These are phyloP conservation scores for Cistogaster globosa DNA, from an alignment of 2,888 invertebrate genomes.

Conservation along the genomic window DNA sequence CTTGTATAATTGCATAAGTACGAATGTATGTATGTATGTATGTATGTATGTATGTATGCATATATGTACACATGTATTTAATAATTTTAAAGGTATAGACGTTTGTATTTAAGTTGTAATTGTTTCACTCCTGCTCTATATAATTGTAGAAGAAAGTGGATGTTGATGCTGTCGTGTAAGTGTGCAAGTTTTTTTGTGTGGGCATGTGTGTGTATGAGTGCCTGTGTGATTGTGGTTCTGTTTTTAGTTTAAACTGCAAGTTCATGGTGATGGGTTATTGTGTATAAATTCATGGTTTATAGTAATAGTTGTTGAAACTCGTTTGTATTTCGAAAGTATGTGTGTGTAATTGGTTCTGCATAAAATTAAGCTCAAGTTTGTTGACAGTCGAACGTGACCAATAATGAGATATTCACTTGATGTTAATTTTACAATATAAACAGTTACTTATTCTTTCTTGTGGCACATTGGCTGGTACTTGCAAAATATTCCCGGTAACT, in stretches of 20 bases:
- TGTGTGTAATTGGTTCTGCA: not conserved
- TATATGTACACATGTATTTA: not conserved
- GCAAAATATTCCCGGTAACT: too few relatives aligned
- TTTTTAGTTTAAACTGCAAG: constrained; percentile 59
- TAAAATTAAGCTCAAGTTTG: not conserved
- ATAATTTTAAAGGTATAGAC: constrained; percentile 38
- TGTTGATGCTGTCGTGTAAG: not conserved
- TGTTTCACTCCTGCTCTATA: constrained; percentile 13
- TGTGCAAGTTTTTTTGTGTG: too few relatives aligned
- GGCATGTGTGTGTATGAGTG: not conserved
- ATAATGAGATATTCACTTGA: not conserved
- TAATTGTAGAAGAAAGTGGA: constrained; percentile 7
- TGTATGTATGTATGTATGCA: not conserved
- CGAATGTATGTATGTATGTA: not conserved
- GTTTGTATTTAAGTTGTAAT: constrained; percentile 11
- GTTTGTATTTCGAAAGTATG: constrained; percentile 1
- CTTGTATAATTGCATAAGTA: not conserved
- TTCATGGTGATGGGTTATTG: constrained; percentile 51
- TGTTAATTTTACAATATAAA: too few relatives aligned
- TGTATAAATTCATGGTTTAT: constrained; percentile 47
- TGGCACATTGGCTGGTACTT: too few relatives aligned
- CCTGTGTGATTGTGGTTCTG: constrained; percentile 25
- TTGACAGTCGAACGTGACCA: constrained; percentile 11
- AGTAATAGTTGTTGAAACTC: constrained; percentile 36
- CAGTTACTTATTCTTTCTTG: too few relatives aligned